Evolutionary conservation across 2,888 invertebrate genomes (phyloP), one percentile per base, ranked within the genome.

Genomic region (Cryptophagus acutangulus): DNA sequence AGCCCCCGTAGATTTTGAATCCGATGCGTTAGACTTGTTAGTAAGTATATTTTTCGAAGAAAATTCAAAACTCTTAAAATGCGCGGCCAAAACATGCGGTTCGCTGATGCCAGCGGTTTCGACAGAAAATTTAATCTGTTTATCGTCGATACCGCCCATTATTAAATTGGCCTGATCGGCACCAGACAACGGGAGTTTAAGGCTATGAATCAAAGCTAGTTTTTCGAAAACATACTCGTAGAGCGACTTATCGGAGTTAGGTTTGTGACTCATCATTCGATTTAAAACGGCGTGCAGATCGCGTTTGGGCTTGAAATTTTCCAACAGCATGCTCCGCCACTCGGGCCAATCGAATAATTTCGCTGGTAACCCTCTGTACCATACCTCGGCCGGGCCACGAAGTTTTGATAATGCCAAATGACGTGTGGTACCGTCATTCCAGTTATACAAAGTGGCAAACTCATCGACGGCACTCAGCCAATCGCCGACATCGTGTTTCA

Each of bases 401-500:
- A 43, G 33, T 34, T 46, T 48, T 24, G 38, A 34, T 24, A 46
- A 36, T 1, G 46, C 43, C 4, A 48, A 33, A 35, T 48, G 35
- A 20, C 33, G 29, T 5, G 33, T 43, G 2, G 33, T 10, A 10
- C 24, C 14, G 37, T 48, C 48, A 2, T 13, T n/a, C 42, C 48
- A 48, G 10, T 29, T 29, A 37, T 48, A 40, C 5, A 46, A 33
- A 1, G n/a, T 4, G 18, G 41, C 40, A 34, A 33, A 48, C 31
- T 48, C 48, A 12, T 46, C 45, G 4, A 46, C 36, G 5, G 42
- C 17, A 17, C 40, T 24, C 9, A 48, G 13, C 46, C 48, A 48
- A 18, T 41, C 40, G 14, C 25, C 29, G 15, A 46, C 24, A 24
- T 44, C 37, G n/a, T 44, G 12, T 9, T 36, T 17, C 13, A 46